phyloP scores from a whole-genome alignment of 2,888 invertebrate species.

The Eilema griseolum region DNA sequence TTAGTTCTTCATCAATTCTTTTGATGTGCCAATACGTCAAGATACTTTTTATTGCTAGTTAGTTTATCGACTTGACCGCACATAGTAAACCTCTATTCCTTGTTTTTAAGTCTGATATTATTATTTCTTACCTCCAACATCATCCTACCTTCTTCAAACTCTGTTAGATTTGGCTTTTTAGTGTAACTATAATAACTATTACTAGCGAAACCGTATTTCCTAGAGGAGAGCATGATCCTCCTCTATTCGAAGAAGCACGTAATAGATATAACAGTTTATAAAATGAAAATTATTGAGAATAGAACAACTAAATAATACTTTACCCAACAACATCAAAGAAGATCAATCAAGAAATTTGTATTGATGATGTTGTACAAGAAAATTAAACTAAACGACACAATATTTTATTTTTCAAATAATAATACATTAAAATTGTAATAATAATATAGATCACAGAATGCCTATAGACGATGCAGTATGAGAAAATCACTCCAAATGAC shows the following conservation, averaged over 20 bases:
- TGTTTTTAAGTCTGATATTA: not conserved
- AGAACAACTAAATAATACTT: not conserved
- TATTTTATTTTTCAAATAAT: not conserved
- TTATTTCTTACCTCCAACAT: too few relatives aligned
- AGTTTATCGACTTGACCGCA: not conserved
- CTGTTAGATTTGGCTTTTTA: too few relatives aligned
- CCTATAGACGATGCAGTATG: not conserved
- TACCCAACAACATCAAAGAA: too few relatives aligned
- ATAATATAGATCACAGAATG: not conserved
- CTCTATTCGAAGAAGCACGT: too few relatives aligned
- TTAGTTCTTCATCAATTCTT: conserved; percentile 7
- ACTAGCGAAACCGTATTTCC: too few relatives aligned
- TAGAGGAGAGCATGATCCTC: too few relatives aligned
- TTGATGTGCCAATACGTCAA: not conserved
- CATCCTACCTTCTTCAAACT: too few relatives aligned
- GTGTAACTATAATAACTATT: too few relatives aligned
- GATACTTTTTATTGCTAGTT: not conserved
- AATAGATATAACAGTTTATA: too few relatives aligned
- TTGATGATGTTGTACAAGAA: not conserved
- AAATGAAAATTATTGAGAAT: too few relatives aligned
- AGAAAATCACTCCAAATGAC: conserved; percentile 2
- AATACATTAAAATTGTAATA: not conserved
- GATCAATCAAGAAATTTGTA: too few relatives aligned
- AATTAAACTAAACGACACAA: not conserved
- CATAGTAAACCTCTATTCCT: not conserved